These are phyloP conservation scores for Lophotriccus pileatus DNA, from an alignment of 2,797 vertebrate genomes.

Conservation along the genomic window DNA sequence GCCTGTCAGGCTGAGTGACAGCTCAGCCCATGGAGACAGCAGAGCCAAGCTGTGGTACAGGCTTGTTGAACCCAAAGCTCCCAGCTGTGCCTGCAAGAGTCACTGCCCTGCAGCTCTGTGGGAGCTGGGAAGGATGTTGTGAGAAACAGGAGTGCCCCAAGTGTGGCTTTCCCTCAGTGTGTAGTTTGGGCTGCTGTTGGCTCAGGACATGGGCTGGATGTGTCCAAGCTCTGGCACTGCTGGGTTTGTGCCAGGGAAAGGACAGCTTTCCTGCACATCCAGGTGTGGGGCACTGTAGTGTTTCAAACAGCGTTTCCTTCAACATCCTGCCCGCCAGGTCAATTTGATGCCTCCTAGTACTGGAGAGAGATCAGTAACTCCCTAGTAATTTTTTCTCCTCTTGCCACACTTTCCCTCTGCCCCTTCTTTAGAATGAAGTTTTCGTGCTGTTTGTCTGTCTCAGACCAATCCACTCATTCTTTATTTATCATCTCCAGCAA, in stretches of 20 bases:
- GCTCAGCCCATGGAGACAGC: not conserved
- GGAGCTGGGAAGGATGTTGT: not conserved
- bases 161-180: rapidly evolving
- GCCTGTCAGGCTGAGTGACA: not conserved
- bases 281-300: not conserved
- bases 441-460: not conserved
- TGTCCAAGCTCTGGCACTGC: not conserved
- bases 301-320: not conserved
- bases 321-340: rapidly evolving
- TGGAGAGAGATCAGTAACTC: not conserved
- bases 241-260: not conserved
- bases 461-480: not conserved
- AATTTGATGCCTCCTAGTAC: not conserved
- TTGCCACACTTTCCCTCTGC: not conserved
- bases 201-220: not conserved
- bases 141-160: rapidly evolving
- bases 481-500: not conserved
- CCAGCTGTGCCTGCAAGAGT: not conserved
- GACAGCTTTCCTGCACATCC: not conserved
- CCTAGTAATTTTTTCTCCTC: not conserved
- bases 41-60: not conserved
- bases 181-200: not conserved
- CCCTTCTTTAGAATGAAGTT: not conserved
- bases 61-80: not conserved
- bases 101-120: not conserved